Base-by-base conservation (phyloP, 2,797 vertebrate genomes). In the Apogon talboti region DNA sequence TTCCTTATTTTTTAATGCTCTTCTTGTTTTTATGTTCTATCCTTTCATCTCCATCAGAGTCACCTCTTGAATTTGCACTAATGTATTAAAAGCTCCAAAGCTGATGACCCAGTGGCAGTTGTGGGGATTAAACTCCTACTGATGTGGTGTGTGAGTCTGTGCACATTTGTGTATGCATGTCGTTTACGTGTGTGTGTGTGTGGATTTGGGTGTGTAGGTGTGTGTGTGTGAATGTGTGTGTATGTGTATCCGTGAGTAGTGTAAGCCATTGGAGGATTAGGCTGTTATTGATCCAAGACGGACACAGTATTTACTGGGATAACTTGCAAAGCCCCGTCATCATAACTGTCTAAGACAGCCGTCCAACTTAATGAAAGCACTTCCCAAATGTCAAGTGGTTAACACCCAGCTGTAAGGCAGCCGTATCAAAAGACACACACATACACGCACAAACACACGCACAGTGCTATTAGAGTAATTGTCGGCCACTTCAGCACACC, bases 231-330 rank as follows among this genome's bases (percentile, higher is more conserved):
- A 41, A 49, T 1, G 35, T 24, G 51, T 46, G 63, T 18, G 12
- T 19, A 33, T 52, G 6, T 45, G 40, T 13, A n/a, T 21, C 38
- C 12, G 10, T 3, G 4, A 40, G 19, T 41, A 47, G 45, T 49
- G 59, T 50, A 69, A 71, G 58, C 78, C 66, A 64, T 56, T 41
- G 40, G 52, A 58, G 79, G 82, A 88, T 90, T 88, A 88, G 61
- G 55, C 46, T 65, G 62, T 85, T 86, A 87, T 87, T 87, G 86
- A 87, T 89, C 86, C 71, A 76, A 82, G 74, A 74, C 59, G 62
- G 73, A 88, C 82, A 84, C 71, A 82, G 75, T 89, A 85, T 88
- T 88, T 84, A 84, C 84, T 78, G 62, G 85, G 81, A 88, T 88
- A 84, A 83, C 70, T 70, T 50, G 65, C 70, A 89, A 84, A 83